Percentiles rank a stretch among this genome's conserved stretches.
phyloP scores from a whole-genome alignment of 2,113 vertebrate genomes.

The Bubo scandiacus region DNA sequence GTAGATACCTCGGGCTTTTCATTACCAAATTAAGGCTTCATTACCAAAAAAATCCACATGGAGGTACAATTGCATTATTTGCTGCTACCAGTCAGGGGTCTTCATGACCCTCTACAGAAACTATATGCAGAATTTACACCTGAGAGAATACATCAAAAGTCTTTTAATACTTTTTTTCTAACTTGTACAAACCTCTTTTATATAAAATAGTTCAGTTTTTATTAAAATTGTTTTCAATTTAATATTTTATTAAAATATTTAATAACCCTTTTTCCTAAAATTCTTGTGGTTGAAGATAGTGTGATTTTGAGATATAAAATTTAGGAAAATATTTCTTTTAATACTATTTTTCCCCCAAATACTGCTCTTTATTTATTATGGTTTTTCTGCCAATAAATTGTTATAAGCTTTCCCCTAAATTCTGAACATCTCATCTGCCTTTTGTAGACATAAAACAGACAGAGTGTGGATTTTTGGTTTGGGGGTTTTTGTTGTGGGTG shows the following conservation, averaged over 20 bases:
- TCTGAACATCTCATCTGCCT: background rate
- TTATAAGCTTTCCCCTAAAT: background rate
- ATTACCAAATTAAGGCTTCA: background rate
- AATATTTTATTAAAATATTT: background rate
- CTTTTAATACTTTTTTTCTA: background rate
- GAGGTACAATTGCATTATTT: background rate
- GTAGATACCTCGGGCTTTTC: too few species aligned
- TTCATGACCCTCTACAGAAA: background rate
- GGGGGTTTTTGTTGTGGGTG: too few species aligned
- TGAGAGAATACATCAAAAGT: background rate
- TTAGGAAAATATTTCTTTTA: background rate
- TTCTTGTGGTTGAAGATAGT: background rate
- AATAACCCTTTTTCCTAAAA: background rate
- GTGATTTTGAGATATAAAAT: background rate
- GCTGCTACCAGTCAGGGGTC: background rate
- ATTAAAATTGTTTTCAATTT: background rate
- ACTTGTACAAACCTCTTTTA: background rate
- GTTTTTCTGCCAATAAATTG: background rate
- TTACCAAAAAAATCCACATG: background rate
- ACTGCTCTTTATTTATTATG: background rate
- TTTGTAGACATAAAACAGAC: background rate
- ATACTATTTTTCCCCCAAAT: background rate
- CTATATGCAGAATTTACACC: background rate
- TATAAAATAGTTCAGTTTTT: background rate
- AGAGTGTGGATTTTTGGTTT: background rate